Conservation (phyloP, 2,888 invertebrate genomes). For the Zaprionus obscuricornis region DNA sequence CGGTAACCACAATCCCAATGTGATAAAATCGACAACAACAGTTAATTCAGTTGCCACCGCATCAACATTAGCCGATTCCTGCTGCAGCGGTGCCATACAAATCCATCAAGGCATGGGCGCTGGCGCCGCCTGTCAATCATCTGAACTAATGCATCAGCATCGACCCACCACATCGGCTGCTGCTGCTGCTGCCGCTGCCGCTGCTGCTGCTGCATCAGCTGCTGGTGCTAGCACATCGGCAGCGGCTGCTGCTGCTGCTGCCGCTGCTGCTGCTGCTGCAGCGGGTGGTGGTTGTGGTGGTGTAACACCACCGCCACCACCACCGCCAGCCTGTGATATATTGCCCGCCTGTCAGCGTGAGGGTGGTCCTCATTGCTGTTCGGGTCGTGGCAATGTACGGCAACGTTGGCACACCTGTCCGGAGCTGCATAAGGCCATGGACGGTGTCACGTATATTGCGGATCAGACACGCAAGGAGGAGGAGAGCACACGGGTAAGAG, state of each 20-base stretch:
- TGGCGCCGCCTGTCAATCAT: slow-evolving; percentile 78
- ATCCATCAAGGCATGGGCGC: slow-evolving; percentile 80
- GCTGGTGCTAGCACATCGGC: slow-evolving; percentile 41
- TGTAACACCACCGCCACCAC: slow-evolving; percentile 75
- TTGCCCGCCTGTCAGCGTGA: slow-evolving; percentile 80
- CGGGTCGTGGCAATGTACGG: slow-evolving; percentile 83
- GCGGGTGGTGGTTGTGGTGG: slow-evolving; percentile 37
- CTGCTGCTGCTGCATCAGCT: slow-evolving; percentile 42
- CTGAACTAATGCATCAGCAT: slow-evolving; percentile 70
- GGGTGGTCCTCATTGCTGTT: slow-evolving; percentile 85
- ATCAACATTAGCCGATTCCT: slow-evolving; percentile 81
- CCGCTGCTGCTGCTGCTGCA: slow-evolving; percentile 51
- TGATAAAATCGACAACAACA: slow-evolving; percentile 83
- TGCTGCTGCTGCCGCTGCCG: slow-evolving; percentile 37
- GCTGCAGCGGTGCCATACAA: slow-evolving; percentile 80
- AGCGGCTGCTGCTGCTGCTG: slow-evolving; percentile 41
- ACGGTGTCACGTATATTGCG: slow-evolving; percentile 95
- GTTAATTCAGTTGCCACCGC: slow-evolving; percentile 82
- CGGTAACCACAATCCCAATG: slow-evolving; percentile 79
- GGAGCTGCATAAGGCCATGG: slow-evolving; percentile 95
- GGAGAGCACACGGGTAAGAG: slow-evolving; percentile 92
- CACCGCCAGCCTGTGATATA: slow-evolving; percentile 71
- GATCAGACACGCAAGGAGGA: slow-evolving; percentile 96
- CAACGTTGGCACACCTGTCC: slow-evolving; percentile 95
- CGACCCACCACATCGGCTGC: slow-evolving; percentile 56